Base-by-base conservation (phyloP, 2,888 invertebrate species). In the Eugnorisma glareosa region DNA sequence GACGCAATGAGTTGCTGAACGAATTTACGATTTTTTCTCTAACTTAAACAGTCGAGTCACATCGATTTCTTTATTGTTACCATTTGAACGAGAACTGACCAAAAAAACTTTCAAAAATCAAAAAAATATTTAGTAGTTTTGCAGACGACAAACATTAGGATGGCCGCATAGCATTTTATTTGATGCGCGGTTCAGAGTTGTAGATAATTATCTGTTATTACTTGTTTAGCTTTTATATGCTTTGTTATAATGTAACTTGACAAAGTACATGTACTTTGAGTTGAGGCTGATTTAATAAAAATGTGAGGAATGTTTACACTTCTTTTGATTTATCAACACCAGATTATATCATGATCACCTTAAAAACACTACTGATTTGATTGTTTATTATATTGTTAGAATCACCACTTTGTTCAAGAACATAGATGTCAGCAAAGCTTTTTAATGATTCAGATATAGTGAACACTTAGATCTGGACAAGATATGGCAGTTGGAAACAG, bases 271-370 rank as follows among this genome's bases (percentile, higher is more conserved):
- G 89, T 91, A 91, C 91, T 93, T 92, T 93, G 93, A 91, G 91
- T 93, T 94, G 96, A 96, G 96, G 95, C 96, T 95, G 96, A 96
- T 94, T 92, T 92, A 94, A 94, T 93, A 94, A 95, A 94, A 91
- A 92, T 88, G 87, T 91, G 89, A 93, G 93, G 94, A 94, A 93
- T 92, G 90, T 92, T 93, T 66, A 61, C 75, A 72, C 51, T 79
- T 81, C 73, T 90, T 89, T 88, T 80, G 48, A 2, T 71, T 68
- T 37, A 51, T 6, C 28, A 68, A 15, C 18, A n/a, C 31, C 15
- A 10, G 10, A 28, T 24, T 64, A 10, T 28, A 7, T 21, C 7
- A 15, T 15, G 6, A n/a, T 54, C 3, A 18, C 18, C 21, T 35
- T 51, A 51, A 35, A 13, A 21, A 43, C 15, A 21, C 3, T 7